Evolutionary conservation across 2,797 vertebrate genomes (phyloP), one percentile per base, ranked within the genome.

Genomic region (Gallinago nigripennis): DNA sequence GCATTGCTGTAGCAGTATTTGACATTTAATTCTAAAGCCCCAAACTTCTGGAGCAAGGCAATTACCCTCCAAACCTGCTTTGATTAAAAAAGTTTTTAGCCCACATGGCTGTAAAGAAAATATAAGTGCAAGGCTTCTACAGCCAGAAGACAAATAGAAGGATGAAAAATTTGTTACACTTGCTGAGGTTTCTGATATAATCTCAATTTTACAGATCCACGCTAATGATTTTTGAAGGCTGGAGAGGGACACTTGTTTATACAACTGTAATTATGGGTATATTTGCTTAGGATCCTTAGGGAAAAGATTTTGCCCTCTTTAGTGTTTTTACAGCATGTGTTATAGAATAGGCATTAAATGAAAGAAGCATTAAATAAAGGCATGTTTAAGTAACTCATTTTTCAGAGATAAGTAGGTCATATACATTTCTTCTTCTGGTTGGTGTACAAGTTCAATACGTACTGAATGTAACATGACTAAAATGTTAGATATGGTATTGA

Each of bases 171-270:
- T 12, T 82, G 66, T 92, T 79, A 45, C 43, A 77, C 31, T 92
- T 92, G 58, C 63, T 0, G 11, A 86, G 24, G 54, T 82, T 94
- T 90, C 93, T 95, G 86, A 88, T 86, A 78, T 14, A 31, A 88
- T 96, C 73, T 93, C 24, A 48, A 12, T 82, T 81, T 94, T 93
- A 82, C 33, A 94, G 83, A 94, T 93, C 48, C 50, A 87, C 0
- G 0, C 16, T 92, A 94, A 96, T 90, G 85, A 76, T 92, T 96
- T 94, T 80, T 94, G 94, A 94, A 92, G 83, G 90, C 77, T 96
- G 45, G 51, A 86, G 56, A 95, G 72, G 91, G 85, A 92, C 79
- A 84, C 14, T 61, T 92, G 89, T 96, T 95, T 94, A 91, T 71
- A 90, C 58, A 90, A 94, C 46, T 87, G 61, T 69, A 95, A 96